Base-by-base conservation (phyloP, 2,888 invertebrate species). In the Pegoplata infirma region DNA sequence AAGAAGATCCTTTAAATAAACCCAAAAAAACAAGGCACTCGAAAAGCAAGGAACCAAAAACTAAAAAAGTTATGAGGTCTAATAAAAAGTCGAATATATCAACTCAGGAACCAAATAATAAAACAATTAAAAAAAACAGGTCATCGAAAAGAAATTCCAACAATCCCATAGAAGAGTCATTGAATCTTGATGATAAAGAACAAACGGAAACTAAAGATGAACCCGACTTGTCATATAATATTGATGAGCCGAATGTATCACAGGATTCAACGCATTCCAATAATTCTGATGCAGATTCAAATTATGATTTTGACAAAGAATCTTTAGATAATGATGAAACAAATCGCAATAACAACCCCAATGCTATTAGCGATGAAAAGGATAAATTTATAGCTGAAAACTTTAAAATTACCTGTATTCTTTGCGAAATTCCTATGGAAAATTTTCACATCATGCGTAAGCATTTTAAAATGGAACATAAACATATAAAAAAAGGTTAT, bases 401-500 rank as follows among this genome's bases (percentile, higher is more conserved):
- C 49, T 72, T 75, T 40, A 72, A 63, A 32, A 44, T 80, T 8
- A 40, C 2, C 1, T 80, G 80, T 36, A 28, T 25, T 32, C 17
- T 80, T 16, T 80, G 80, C 21, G n/a, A 68, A 25, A 63, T 14
- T 12, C 14, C 56, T n/a, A 10, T 72, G 23, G 16, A 16, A 10
- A 59, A 58, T 28, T 80, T 80, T 55, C 17, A 19, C 7, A 58
- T 72, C 7, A 16, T 80, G 28, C 75, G 68, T 32, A 12, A 21
- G 7, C 69, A 71, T 53, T 71, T 59, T n/a, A 21, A 23, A n/a
- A 44, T 14, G 2, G 19, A 14, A 16, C 80, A 80, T 44, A 55
- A 87, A 32, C 81, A 83, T n/a, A 40, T 40, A 12, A 40, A 40
- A n/a, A 84, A 84, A 2, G 89, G 88, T 3, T 89, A 85, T 79